Evolutionary conservation across 2,888 invertebrate genomes (phyloP).

Genomic region (Aromia moschata): DNA sequence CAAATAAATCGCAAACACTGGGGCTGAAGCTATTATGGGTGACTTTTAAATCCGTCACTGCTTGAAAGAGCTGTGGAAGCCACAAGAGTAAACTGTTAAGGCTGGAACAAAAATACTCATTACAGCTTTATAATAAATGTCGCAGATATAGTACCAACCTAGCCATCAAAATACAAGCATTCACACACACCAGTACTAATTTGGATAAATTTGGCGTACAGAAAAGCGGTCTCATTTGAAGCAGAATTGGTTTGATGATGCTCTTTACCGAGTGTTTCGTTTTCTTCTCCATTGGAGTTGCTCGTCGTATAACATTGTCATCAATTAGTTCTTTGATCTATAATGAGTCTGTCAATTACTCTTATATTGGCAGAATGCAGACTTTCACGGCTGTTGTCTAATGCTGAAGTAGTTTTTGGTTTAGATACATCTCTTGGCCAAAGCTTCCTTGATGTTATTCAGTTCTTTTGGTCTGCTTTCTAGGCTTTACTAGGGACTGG

Average conservation of each 20-base stretch:
- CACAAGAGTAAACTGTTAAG: conserved; percentile 7
- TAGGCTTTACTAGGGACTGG: too few relatives aligned
- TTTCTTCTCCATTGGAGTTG: neutral
- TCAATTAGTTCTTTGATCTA: neutral
- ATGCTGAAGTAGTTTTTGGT: too few relatives aligned
- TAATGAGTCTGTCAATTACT: neutral
- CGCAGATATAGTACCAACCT: conserved; percentile 1
- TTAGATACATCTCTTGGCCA: too few relatives aligned
- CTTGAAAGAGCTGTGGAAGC: conserved; percentile 11
- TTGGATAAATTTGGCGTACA: conserved; percentile 3
- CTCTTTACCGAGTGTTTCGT: neutral
- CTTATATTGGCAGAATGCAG: too few relatives aligned
- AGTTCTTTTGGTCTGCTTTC: too few relatives aligned
- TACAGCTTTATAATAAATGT: neutral
- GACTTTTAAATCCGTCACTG: conserved; percentile 7
- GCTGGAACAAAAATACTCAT: neutral
- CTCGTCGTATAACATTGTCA: neutral
- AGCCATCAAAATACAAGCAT: conserved; percentile 2
- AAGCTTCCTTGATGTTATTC: too few relatives aligned
- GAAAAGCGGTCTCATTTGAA: conserved; percentile 12
- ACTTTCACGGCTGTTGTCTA: too few relatives aligned
- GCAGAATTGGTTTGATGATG: neutral
- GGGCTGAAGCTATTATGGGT: neutral
- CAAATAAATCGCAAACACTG: conserved; percentile 4
- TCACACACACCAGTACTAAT: conserved; percentile 4